phyloP scores from a whole-genome alignment of 1,140 invertebrate species.

The Macrostomum lignano region DNA sequence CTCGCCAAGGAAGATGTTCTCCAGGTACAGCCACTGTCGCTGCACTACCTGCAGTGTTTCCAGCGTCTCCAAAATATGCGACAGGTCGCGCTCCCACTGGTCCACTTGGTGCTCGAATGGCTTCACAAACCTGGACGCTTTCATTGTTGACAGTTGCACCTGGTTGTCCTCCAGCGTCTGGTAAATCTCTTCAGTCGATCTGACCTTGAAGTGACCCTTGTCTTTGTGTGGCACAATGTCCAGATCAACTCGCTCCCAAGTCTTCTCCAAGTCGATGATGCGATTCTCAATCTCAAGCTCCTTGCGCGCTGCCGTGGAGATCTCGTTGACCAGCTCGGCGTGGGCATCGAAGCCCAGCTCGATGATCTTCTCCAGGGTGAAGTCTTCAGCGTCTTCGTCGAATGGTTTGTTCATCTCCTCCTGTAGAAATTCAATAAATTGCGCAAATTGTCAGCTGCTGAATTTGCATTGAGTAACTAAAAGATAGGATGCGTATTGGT shows the following conservation, averaged over 20 bases:
- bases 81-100: conserved; percentile 48
- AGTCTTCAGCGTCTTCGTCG: conserved; percentile 42
- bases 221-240: conserved; percentile 42
- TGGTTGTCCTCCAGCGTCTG: conserved; percentile 29
- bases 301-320: conserved; percentile 50
- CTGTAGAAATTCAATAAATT: conserved; percentile 9
- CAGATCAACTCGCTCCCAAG: conserved; percentile 40
- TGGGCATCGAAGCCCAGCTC: conserved; percentile 45
- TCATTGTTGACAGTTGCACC: conserved; percentile 42
- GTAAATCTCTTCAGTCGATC: conserved; percentile 31
- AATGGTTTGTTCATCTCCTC: conserved; percentile 33
- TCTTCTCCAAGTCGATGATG: conserved; percentile 10
- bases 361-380: conserved; percentile 47
- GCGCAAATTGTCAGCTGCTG: not conserved
- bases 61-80: conserved; percentile 43
- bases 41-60: conserved; percentile 49
- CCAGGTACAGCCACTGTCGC: conserved; percentile 47
- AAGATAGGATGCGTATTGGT: not conserved
- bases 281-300: conserved; percentile 47
- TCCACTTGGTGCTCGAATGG: conserved; percentile 47
- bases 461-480: not conserved
- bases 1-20: conserved; percentile 31
- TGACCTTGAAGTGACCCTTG: conserved; percentile 30
- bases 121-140: conserved; percentile 53
- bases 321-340: conserved; percentile 46